Evolutionary conservation across 2,888 invertebrate species (phyloP), one percentile per base, ranked within the genome.

Genomic region (Epirrita christyi): DNA sequence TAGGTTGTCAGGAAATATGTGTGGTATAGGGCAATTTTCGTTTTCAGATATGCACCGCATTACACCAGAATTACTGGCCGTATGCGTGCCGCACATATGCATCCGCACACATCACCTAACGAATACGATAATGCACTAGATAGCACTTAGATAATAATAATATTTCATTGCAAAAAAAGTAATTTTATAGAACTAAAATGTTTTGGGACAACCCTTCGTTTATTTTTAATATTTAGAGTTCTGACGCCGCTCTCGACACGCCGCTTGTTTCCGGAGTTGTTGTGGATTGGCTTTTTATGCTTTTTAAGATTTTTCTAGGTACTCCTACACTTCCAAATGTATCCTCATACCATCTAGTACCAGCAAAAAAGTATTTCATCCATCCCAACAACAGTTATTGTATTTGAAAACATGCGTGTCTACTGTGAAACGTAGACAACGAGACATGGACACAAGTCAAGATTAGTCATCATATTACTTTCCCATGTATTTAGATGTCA

Each of bases 1-100:
- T 88, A 90, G 88, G 84, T 79, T 75, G 75, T 83, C 85, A 85
- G 84, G 86, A 84, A 87, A 88, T 90, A 89, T 92, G 92, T 92
- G 92, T 92, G 92, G 91, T 92, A 91, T 90, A 92, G 91, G 92
- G 90, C 86, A 88, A 85, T 92, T 92, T 92, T 92, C 89, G 88
- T 92, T 92, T 92, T 92, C 92, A 92, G 92, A 92, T 92, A 87
- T 92, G 92, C 92, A 88, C 91, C 85, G 88, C 88, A 86, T 91
- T 92, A 91, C 92, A 91, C 92, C 92, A 92, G 92, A 92, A 88
- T 87, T 91, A 92, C 92, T 92, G 92, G 92, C 92, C 92, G 83
- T 92, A 88, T 88, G 89, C 92, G 91, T 92, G 91, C 88, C 92
- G 91, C 92, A 91, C 91, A 88, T 92, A 92, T 90, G 85, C 91